These are phyloP conservation scores for Oreochromis niloticus DNA, from an alignment of 2,113 vertebrate species.

Conservation along the genomic window DNA sequence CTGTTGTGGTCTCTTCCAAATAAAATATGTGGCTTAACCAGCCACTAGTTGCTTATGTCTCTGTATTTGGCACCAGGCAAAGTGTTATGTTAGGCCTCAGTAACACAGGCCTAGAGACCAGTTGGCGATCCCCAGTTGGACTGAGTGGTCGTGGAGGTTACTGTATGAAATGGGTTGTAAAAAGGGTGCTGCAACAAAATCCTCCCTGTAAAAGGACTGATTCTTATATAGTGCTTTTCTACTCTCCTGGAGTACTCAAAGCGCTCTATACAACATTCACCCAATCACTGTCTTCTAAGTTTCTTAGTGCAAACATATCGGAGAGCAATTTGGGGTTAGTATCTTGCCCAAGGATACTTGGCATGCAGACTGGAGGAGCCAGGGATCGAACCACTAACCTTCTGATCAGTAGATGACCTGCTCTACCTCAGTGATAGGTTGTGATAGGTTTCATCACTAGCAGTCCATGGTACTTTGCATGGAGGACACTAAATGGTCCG, in stretches of 20 bases:
- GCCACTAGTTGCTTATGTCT: neutral
- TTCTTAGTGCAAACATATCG: neutral
- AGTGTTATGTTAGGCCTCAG: neutral
- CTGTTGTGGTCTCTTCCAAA: neutral
- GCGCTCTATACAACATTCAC: neutral
- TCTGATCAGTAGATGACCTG: neutral
- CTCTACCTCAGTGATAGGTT: neutral
- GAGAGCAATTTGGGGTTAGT: neutral
- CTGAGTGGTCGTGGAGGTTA: neutral
- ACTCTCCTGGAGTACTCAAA: neutral
- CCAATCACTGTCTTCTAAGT: neutral
- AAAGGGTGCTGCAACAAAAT: neutral
- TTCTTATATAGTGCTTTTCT: accelerated
- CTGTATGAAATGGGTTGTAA: neutral
- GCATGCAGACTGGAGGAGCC: neutral
- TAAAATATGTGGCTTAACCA: neutral
- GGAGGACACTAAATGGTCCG: neutral
- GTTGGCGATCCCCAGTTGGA: neutral
- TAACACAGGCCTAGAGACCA: neutral
- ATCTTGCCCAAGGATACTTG: neutral
- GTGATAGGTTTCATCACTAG: neutral
- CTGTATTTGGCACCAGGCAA: neutral
- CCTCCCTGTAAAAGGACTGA: neutral
- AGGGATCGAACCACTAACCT: neutral
- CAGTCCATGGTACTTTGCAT: neutral